Evolutionary conservation across 1,140 invertebrate genomes (phyloP), one percentile per base, ranked within the genome.

Genomic region (Ditylenchus dipsaci): DNA sequence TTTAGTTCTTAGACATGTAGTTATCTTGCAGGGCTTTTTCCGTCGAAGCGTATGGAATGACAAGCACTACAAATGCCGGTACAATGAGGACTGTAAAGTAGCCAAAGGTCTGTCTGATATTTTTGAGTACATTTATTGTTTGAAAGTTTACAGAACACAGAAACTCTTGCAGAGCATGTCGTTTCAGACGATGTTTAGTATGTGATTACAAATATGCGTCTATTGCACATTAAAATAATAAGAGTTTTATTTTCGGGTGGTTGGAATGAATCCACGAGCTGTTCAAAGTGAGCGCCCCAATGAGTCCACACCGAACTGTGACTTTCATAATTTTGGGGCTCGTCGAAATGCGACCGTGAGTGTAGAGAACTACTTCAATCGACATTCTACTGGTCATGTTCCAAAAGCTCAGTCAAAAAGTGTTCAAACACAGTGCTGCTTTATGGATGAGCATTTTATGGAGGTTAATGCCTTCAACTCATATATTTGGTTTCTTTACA

Each of bases 131-230:
- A 9, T 21, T 67, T 23, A 21, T 47, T 47, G 45, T 47, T 47
- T 47, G 15, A 60, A 15, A 15, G 43, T 60, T n/a, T n/a, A n/a
- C n/a, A 77, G 78, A 80, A 63, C 76, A 82, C 43, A 56, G 78
- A 66, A 80, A 80, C 62, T 63, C 80, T 8, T 80, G 78, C 63
- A 45, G 78, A 19, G 69, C 76, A 8, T 80, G 78, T 63, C 68
- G 78, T 8, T 61, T 82, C 15, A 71, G 72, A 9, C 42, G 64
- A 49, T 80, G 78, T 58, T 64, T 80, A 0, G 69, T 43, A 0
- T 71, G 78, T 62, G 80, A n/a, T n/a, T n/a, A 77, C 71, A 82
- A 82, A 63, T 70, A 70, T n/a, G n/a, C n/a, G n/a, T n/a, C n/a
- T 30, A 69, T 74, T 15, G 3, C 15, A 21, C 15, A 53, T 7